Evolutionary conservation across 2,888 invertebrate species (phyloP).

Genomic region (Axea sp.): DNA sequence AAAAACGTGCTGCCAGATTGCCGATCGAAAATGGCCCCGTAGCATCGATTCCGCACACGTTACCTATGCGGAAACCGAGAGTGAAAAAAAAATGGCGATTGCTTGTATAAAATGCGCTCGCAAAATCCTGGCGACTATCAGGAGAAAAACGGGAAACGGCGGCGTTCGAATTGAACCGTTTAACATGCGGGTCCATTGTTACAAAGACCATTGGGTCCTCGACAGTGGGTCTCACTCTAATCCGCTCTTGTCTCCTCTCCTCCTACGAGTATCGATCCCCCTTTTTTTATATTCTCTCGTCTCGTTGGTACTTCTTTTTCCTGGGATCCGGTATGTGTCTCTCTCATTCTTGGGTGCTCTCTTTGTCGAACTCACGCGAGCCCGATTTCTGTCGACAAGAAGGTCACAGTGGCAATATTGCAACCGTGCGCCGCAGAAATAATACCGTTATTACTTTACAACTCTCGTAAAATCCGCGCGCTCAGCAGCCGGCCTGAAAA

Average conservation of each 20-base stretch:
- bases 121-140: conserved; percentile 50
- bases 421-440: conserved; percentile 58
- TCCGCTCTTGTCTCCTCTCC: conserved; percentile 64
- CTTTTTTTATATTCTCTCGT: conserved; percentile 41
- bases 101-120: conserved; percentile 51
- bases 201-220: conserved; percentile 68
- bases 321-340: conserved; percentile 41
- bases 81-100: conserved; percentile 59
- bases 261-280: conserved; percentile 68
- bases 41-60: conserved; percentile 46
- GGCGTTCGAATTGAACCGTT: conserved; percentile 68
- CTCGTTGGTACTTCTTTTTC: conserved; percentile 51
- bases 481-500: conserved; percentile 44
- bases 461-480: conserved; percentile 62
- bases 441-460: conserved; percentile 65
- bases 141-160: conserved; percentile 59
- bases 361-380: conserved; percentile 41
- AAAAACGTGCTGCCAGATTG: conserved; percentile 22
- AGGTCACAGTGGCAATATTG: conserved; percentile 41
- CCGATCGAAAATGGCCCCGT: conserved; percentile 36
- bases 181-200: conserved; percentile 75
- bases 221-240: conserved; percentile 67
- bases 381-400: conserved; percentile 54
- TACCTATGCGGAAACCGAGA: conserved; percentile 55
- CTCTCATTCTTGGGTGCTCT: conserved; percentile 17